A percentile compares a stretch with the other conserved stretches of the same genome.
These are phyloP conservation scores for Tryphoninae sp. DNA, from an alignment of 2,888 invertebrate genomes.

Conservation along the genomic window DNA sequence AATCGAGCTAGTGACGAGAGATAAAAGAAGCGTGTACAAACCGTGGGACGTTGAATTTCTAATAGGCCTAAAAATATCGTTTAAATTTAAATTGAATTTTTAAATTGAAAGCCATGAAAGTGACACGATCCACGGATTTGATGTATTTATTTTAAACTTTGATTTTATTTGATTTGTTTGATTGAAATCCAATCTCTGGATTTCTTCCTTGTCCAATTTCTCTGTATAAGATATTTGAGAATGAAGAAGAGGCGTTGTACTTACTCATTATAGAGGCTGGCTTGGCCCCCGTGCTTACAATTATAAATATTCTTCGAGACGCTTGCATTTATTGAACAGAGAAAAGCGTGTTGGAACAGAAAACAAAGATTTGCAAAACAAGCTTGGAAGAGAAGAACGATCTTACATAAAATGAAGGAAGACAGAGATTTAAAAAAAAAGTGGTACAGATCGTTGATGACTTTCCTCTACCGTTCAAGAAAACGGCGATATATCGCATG, in stretches of 20 bases:
- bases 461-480: slow-evolving; percentile 44
- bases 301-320: slow-evolving; percentile 40
- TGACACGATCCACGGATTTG: not conserved
- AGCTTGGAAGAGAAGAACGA: not conserved
- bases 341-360: not conserved
- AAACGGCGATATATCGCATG: slow-evolving; percentile 56
- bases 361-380: not conserved
- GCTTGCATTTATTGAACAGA: slow-evolving; percentile 56
- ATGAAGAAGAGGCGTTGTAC: slow-evolving; percentile 37
- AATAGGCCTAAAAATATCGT: slow-evolving; percentile 57
- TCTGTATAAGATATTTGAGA: slow-evolving; percentile 4
- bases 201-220: slow-evolving; percentile 3
- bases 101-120: not conserved
- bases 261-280: slow-evolving; percentile 38
- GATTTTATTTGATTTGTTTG: slow-evolving; percentile 3
- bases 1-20: slow-evolving; percentile 1
- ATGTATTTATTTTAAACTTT: not conserved
- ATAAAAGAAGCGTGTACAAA: slow-evolving; percentile 6
- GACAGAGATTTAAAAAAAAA: slow-evolving; percentile 1
- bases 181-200: not conserved
- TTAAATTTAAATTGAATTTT: slow-evolving; percentile 1
- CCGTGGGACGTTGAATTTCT: slow-evolving; percentile 45
- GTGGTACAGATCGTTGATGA: not conserved
- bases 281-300: slow-evolving; percentile 53
- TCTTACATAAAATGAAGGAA: slow-evolving; percentile 6